Evolutionary conservation across 1,140 invertebrate species (phyloP).

Genomic region (Drosophila lini): DNA sequence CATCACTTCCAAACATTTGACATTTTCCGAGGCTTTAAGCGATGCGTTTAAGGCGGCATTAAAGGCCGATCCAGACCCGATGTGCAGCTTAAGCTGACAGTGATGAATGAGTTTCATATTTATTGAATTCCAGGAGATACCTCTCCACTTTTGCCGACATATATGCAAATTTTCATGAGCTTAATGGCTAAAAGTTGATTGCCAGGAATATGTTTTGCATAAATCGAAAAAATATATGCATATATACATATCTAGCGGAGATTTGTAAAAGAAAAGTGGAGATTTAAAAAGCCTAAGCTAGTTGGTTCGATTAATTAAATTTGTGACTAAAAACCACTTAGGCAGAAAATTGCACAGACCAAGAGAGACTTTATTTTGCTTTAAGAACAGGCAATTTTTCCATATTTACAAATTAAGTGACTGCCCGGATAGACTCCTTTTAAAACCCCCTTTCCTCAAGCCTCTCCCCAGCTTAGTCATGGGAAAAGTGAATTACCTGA

Average conservation of each 20-base stretch:
- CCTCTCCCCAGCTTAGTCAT: not conserved
- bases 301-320: constrained; percentile 1
- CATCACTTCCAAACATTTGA: constrained; percentile 2
- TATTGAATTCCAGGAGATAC: constrained; percentile 59
- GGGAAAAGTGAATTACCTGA: constrained; percentile 16
- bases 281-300: not conserved
- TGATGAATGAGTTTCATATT: constrained; percentile 75
- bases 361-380: not conserved
- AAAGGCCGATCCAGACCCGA: constrained; percentile 34
- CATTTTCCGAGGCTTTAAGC: constrained; percentile 44
- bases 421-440: not conserved
- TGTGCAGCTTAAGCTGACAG: constrained; percentile 62
- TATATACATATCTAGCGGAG: not conserved
- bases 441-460: not conserved
- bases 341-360: not conserved
- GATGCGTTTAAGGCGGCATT: constrained; percentile 44
- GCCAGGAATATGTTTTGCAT: constrained; percentile 18
- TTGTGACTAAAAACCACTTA: not conserved
- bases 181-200: constrained; percentile 33
- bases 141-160: constrained; percentile 8
- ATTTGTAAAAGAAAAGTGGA: not conserved
- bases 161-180: constrained; percentile 37
- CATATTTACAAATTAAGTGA: not conserved
- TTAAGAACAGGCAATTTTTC: not conserved
- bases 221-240: constrained; percentile 45